Conservation (phyloP, 1,140 invertebrate genomes). For the Eriosoma lanigerum region DNA sequence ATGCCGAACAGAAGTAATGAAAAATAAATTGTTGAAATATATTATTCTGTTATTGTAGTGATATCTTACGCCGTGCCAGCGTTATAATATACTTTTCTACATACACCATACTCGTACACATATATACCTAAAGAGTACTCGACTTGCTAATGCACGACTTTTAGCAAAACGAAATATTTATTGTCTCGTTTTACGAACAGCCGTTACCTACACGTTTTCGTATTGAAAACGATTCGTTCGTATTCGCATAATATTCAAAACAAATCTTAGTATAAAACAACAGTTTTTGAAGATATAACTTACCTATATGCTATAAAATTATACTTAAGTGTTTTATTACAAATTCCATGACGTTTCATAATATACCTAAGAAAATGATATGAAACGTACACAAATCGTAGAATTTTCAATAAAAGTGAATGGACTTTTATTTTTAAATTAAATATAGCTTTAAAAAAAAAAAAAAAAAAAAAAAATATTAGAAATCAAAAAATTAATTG, state of each 20-base stretch:
- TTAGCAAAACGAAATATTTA: neutral
- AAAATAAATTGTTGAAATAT: constrained; percentile 3
- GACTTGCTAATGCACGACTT: neutral
- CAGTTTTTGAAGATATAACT: too few species aligned
- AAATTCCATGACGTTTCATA: too few species aligned
- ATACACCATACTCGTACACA: neutral
- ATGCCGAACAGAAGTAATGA: neutral
- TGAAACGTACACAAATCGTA: too few species aligned
- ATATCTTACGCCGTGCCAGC: neutral
- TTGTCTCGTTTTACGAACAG: neutral
- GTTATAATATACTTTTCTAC: neutral
- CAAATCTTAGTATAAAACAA: too few species aligned
- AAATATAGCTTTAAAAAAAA: too few species aligned
- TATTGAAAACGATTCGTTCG: neutral
- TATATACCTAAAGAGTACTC: neutral
- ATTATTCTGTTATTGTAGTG: neutral
- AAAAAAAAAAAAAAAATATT: too few species aligned
- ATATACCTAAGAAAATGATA: too few species aligned
- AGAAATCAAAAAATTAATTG: too few species aligned
- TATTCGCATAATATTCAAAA: neutral
- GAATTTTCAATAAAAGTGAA: too few species aligned
- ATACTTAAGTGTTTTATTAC: too few species aligned
- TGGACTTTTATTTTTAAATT: too few species aligned
- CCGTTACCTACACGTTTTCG: constrained; percentile 7
- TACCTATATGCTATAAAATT: too few species aligned